Conservation (phyloP, 2,888 invertebrate species). For the Apomyelois bistriatella region DNA sequence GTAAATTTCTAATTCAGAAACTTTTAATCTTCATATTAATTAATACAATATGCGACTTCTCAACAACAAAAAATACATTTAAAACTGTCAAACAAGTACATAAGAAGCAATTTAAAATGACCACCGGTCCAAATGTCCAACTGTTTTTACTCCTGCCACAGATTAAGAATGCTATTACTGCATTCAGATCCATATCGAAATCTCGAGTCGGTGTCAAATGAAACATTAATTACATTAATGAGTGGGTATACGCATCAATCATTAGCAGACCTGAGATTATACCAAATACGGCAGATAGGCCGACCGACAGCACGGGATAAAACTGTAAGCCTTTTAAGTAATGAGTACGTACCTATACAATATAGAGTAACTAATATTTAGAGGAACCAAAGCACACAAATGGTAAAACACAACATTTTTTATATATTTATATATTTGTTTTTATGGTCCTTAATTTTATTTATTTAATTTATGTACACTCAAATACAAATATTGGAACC, state of each 20-base stretch:
- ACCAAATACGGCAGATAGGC: conserved; percentile 47
- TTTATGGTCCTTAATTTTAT: too few species aligned
- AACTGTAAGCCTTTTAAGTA: conserved; percentile 78
- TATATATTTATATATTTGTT: too few species aligned
- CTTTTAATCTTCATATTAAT: too few species aligned
- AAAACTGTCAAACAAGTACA: too few species aligned
- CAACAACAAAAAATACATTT: too few species aligned
- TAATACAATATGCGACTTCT: too few species aligned
- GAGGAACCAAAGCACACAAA: conserved; percentile 14
- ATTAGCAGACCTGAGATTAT: conserved; percentile 52
- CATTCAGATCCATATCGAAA: conserved; percentile 7
- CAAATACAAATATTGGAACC: too few species aligned
- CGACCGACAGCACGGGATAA: conserved; percentile 52
- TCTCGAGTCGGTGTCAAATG: conserved; percentile 26
- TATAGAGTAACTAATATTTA: conserved; percentile 38
- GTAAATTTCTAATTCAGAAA: too few species aligned
- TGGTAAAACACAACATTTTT: not conserved
- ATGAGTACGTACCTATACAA: conserved; percentile 52
- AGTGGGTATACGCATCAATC: conserved; percentile 54
- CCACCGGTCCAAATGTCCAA: too few species aligned
- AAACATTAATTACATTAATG: conserved; percentile 46
- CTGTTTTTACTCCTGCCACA: not conserved
- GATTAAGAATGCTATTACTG: too few species aligned
- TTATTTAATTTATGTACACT: too few species aligned
- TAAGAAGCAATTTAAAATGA: too few species aligned